Conservation (phyloP, 2,113 vertebrate genomes). For the Coreoperca whiteheadi region DNA sequence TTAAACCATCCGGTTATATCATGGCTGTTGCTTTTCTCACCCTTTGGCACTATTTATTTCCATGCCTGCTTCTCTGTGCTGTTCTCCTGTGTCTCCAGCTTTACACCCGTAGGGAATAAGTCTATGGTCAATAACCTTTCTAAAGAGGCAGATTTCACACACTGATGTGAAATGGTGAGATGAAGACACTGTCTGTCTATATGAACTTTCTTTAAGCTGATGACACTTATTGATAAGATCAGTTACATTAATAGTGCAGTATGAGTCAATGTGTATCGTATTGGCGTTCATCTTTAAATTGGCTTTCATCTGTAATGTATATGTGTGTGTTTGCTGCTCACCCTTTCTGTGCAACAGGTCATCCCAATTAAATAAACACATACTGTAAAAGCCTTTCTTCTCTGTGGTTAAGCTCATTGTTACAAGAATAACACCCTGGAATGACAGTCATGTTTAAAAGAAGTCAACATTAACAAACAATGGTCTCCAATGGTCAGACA, state of each 20-base stretch:
- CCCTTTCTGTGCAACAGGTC: background rate
- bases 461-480: too few species aligned
- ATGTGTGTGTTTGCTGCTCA: background rate
- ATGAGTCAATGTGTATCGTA: background rate
- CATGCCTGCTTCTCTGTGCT: background rate
- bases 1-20: background rate
- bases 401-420: too few species aligned
- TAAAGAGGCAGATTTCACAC: background rate
- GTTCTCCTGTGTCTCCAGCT: background rate
- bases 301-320: background rate
- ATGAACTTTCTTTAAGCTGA: background rate
- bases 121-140: background rate
- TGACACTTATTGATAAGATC: background rate
- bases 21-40: background rate
- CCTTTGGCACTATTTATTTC: background rate
- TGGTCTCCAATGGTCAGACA: too few species aligned
- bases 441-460: too few species aligned
- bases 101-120: background rate
- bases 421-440: too few species aligned
- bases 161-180: slow-evolving; percentile 4
- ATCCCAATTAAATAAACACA: background rate
- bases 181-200: background rate
- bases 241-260: background rate
- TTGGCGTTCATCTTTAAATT: background rate
- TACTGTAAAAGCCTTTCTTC: background rate